Evolutionary conservation across 2,113 vertebrate genomes (phyloP), one percentile per base, ranked within the genome.

Genomic region (Pachypanchax playfairii): DNA sequence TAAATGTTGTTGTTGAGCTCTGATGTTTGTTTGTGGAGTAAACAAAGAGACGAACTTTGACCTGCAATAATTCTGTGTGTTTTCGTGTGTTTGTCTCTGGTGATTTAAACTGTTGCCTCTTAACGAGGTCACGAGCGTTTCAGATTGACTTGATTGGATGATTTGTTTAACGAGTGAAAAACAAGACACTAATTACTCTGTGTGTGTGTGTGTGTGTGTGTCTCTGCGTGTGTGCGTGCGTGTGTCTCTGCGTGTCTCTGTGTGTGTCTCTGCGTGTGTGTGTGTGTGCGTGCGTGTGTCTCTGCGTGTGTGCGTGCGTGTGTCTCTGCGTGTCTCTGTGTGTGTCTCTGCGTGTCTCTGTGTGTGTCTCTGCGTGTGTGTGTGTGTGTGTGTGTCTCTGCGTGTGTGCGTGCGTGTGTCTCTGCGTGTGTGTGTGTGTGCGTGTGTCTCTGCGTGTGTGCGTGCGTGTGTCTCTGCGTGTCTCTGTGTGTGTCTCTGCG

Each of bases 81-180:
- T n/a, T 22, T 13, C 39, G 43, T 42, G 25, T 24, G 53, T 50
- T 21, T 28, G 47, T 69, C 48, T 65, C 49, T 77, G 73, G 36
- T 42, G 58, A 58, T 25, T 66, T 41, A 38, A 70, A 46, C 61
- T 51, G 49, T 50, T 60, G 28, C 49, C 54, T 73, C 44, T 31
- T 73, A 78, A 79, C 13, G 55, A 79, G 60, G 54, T 56, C 56
- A 22, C 46, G 31, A 46, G 53, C 8, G 2, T n/a, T 10, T 4
- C n/a, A 29, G 18, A 33, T 41, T 49, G 41, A 62, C 52, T 47
- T 75, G 66, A 75, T 75, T 75, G 77, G 77, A 36, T 44, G 46
- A 50, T 63, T 63, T 71, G 41, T 67, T 67, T 67, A 80, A 71
- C 41, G 66, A 71, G 57, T 10, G 4, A 18, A 33, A 49, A 70